phyloP scores from a whole-genome alignment of 2,113 vertebrate species.

The Neotragus pygmaeus region DNA sequence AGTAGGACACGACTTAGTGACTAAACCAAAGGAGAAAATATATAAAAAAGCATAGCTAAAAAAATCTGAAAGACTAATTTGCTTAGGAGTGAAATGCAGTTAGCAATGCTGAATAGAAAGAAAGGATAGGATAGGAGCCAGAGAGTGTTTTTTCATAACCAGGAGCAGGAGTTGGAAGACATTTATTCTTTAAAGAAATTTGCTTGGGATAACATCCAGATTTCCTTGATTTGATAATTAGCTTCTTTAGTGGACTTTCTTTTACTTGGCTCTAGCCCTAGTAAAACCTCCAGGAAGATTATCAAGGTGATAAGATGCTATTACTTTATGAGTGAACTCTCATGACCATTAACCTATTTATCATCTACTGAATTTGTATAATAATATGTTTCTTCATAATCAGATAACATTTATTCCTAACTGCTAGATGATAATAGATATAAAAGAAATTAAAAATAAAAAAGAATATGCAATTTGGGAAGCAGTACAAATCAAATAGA shows the following conservation, averaged over 20 bases:
- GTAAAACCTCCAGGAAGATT: background rate
- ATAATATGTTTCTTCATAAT: background rate
- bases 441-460: background rate
- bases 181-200: background rate
- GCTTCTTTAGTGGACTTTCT: background rate
- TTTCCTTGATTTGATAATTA: background rate
- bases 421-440: background rate
- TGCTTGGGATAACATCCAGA: background rate
- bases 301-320: background rate
- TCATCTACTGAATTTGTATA: background rate
- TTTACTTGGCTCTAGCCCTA: background rate
- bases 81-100: background rate
- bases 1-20: background rate
- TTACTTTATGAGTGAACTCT: background rate
- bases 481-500: slow-evolving; percentile 36
- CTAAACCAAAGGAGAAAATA: background rate
- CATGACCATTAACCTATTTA: background rate
- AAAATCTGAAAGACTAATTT: background rate
- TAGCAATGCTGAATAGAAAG: background rate
- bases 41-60: background rate
- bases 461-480: background rate
- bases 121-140: background rate
- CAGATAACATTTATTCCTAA: background rate
- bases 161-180: background rate
- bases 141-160: background rate